phyloP scores from a whole-genome alignment of 2,113 vertebrate genomes.

The Syrrhaptes paradoxus region DNA sequence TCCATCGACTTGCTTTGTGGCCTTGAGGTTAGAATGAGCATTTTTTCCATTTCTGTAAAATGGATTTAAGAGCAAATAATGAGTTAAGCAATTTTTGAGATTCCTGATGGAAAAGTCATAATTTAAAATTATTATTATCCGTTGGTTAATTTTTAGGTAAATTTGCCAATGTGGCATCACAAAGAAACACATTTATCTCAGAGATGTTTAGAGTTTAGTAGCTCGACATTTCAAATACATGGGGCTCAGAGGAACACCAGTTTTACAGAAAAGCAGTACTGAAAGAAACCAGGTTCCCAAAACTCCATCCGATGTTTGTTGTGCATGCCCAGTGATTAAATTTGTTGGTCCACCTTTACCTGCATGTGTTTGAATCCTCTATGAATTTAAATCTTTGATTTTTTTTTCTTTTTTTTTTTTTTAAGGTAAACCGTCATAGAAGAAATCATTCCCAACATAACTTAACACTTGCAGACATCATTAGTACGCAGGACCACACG shows the following conservation, averaged over 20 bases:
- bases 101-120: background rate
- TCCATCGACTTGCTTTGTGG: background rate
- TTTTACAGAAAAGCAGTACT: background rate
- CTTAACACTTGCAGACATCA: constrained; percentile 55
- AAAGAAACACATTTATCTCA: background rate
- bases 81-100: background rate
- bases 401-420: background rate
- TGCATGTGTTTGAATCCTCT: background rate
- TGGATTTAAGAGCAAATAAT: background rate
- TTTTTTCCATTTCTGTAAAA: background rate
- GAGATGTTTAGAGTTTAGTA: background rate
- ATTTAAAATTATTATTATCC: background rate
- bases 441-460: constrained; percentile 93
- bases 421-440: constrained; percentile 85
- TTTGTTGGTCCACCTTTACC: background rate
- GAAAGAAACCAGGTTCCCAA: background rate
- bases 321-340: background rate
- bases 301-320: background rate
- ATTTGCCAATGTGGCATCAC: background rate
- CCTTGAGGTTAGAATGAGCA: background rate
- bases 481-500: constrained; percentile 68
- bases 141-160: background rate
- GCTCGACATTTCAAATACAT: background rate
- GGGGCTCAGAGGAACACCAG: background rate
- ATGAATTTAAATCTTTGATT: background rate